Conservation (phyloP, 2,113 vertebrate genomes). For the Leptosomus discolor region DNA sequence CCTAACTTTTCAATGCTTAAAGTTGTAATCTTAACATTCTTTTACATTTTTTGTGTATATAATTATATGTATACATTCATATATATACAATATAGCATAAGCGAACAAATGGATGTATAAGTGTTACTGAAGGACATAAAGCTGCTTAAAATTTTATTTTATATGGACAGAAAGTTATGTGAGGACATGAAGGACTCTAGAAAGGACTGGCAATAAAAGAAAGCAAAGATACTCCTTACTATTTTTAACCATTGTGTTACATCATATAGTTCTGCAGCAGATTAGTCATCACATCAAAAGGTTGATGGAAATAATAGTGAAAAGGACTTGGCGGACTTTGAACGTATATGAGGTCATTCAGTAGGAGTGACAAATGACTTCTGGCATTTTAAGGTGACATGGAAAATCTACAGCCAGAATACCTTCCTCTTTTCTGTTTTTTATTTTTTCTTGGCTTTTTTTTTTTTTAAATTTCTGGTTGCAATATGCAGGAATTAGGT, state of each 20-base stretch:
- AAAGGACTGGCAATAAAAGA: background rate
- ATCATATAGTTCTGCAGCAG: slow-evolving; percentile 28
- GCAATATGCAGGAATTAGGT: background rate
- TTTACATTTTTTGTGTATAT: background rate
- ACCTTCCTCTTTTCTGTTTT: background rate
- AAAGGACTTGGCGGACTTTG: slow-evolving; percentile 29
- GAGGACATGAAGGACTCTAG: background rate
- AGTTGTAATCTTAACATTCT: background rate
- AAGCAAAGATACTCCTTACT: slow-evolving; percentile 12
- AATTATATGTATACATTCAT: background rate
- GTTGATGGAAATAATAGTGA: slow-evolving; percentile 43
- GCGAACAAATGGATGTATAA: background rate
- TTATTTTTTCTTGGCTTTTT: background rate
- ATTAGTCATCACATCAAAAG: slow-evolving; percentile 53
- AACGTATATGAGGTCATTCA: slow-evolving; percentile 21
- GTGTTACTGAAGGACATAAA: background rate
- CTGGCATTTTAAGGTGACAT: slow-evolving; percentile 48
- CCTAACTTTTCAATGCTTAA: background rate
- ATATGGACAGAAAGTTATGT: background rate
- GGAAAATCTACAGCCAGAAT: slow-evolving; percentile 4
- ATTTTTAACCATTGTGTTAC: slow-evolving; percentile 53
- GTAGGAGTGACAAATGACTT: slow-evolving; percentile 33
- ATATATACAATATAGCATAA: background rate
- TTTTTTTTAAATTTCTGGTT: background rate
- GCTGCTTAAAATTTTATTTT: background rate